Base-by-base conservation (phyloP, 2,797 vertebrate genomes). In the Gila robusta region DNA sequence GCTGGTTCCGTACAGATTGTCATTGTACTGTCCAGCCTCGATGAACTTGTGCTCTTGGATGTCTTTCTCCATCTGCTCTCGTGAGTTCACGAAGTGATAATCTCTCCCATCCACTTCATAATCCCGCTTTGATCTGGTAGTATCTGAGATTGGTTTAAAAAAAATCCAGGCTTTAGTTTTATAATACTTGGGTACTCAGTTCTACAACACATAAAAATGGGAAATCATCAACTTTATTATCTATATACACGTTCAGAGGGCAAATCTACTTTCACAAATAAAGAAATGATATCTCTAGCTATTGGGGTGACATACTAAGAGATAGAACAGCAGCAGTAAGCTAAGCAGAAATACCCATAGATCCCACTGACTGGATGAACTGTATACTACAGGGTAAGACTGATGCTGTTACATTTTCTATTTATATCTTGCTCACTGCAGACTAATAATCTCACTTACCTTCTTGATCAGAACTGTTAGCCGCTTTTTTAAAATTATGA, bases 21-120 rank as follows among this genome's bases (percentile, higher is more conserved):
- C 98, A 2, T 99, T 99, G 94, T 99, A 99, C 92, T 99, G 98
- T 88, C 98, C 98, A 0, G 98, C 98, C 93, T 99, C 98, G 73
- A 99, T 99, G 92, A 99, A 99, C 94, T 98, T 98, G 97, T 99
- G 98, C 95, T 99, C 98, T 96, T 99, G 98, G 86, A 99, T 99
- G 90, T 99, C 98, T 90, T 97, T 97, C 93, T 99, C 98, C 98
- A 99, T 99, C 93, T 99, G 98, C 90, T 99, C 98, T 93, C 97
- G 96, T 88, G 98, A 99, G 93, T 93, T 95, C 91, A 99, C 96
- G 88, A 99, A 99, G 94, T 99, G 98, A 91, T 99, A 99, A 94
- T 99, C 98, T 90, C 97, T 96, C n/a, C 97, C 97, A 37, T 99
- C 98, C 79, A 98, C 96, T 92, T 99, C 98, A 1, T 99, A 99